Base-by-base conservation (phyloP, 2,888 invertebrate species). In the Sturmia bella region DNA sequence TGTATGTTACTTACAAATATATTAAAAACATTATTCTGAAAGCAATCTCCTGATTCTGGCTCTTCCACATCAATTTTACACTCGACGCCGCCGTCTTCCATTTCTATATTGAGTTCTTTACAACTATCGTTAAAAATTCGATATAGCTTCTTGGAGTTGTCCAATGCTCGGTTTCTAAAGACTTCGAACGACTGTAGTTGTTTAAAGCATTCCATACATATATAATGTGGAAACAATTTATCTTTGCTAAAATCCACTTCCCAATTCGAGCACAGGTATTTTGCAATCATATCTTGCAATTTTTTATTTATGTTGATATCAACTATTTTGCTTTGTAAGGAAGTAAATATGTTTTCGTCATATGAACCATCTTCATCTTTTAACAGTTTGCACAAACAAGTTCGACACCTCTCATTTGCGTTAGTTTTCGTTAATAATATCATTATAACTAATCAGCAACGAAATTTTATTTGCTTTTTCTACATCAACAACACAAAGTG, bases 391-490 rank as follows among this genome's bases (percentile, higher is more conserved):
- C 77, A 74, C 72, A 89, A 82, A 57, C 89, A 89, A 3, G 89
- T 88, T 32, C 88, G 83, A 68, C 89, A 89, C 52, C 86, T 86
- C 5, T 86, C 80, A 12, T 82, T 84, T 3, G 84, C 85, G 48
- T 84, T 85, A 52, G 83, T 84, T 78, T 77, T 84, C 13, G 85
- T 86, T 70, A 87, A 61, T 32, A 74, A 75, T 9, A 80, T 75
- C 86, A 85, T 85, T 80, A 69, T 64, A 59, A n/a, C n/a, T n/a
- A n/a, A n/a, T n/a, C n/a, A n/a, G n/a, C n/a, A n/a, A n/a, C n/a
- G n/a, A n/a, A n/a, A n/a, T n/a, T n/a, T n/a, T n/a, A n/a, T n/a
- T n/a, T n/a, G n/a, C n/a, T n/a, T n/a, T n/a, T n/a, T n/a, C n/a
- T n/a, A n/a, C n/a, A n/a, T n/a, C n/a, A n/a, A n/a, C n/a, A n/a